phyloP scores from a whole-genome alignment of 2,888 invertebrate genomes.

The Lycocerus yunnanus region DNA sequence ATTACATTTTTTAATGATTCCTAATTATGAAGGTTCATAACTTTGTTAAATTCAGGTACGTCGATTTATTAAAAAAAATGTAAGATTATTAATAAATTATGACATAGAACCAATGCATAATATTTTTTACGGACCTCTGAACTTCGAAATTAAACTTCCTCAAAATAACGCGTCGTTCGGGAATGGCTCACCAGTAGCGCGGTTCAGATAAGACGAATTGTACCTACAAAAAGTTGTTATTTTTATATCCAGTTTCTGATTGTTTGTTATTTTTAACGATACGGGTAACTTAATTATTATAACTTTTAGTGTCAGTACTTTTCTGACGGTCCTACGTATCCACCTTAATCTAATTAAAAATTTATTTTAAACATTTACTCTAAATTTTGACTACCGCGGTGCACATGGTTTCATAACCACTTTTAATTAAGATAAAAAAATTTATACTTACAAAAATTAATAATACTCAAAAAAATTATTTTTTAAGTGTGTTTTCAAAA shows the following conservation, averaged over 20 bases:
- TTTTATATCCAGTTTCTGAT: not conserved
- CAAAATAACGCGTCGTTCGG: not conserved
- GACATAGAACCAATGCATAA: not conserved
- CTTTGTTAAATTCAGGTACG: not conserved
- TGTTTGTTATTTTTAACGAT: not conserved
- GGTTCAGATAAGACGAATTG: not conserved
- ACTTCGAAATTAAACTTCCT: not conserved
- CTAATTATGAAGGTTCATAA: not conserved
- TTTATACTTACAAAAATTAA: not conserved
- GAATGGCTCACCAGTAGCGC: not conserved
- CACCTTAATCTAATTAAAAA: not conserved
- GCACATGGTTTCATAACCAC: not conserved
- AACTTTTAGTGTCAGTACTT: not conserved
- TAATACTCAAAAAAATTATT: not conserved
- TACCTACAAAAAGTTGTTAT: not conserved
- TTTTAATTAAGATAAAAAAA: not conserved
- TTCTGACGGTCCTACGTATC: not conserved
- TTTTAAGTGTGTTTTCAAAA: not conserved
- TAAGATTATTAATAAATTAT: not conserved
- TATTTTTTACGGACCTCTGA: not conserved
- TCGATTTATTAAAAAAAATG: not conserved
- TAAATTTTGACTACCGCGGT: not conserved
- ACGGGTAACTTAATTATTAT: not conserved
- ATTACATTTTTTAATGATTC: not conserved
- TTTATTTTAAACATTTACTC: not conserved